Percentiles rank a stretch among this genome's conserved stretches.
These are phyloP conservation scores for Teleopsis dalmanni DNA, from an alignment of 1,140 invertebrate species.

Conservation along the genomic window DNA sequence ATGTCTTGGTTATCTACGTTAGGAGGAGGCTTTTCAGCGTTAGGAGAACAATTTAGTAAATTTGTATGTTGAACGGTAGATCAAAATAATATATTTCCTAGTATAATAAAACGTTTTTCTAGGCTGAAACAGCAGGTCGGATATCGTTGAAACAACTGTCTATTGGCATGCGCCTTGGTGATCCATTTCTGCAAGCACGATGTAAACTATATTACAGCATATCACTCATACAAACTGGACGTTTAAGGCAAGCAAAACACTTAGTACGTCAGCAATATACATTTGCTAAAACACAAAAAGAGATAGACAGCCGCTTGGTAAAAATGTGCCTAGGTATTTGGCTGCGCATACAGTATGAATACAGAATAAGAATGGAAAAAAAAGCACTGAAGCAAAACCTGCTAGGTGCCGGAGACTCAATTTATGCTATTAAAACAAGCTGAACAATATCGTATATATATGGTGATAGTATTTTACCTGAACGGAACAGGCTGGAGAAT, in stretches of 20 bases:
- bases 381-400: neutral
- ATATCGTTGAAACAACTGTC: conserved; percentile 77
- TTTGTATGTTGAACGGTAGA: conserved; percentile 58
- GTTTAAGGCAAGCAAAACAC: conserved; percentile 54
- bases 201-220: conserved; percentile 81
- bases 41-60: conserved; percentile 74
- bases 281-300: conserved; percentile 45
- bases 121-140: conserved; percentile 79
- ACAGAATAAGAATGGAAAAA: conserved; percentile 14
- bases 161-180: conserved; percentile 69
- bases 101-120: conserved; percentile 20
- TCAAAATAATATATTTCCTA: neutral
- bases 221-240: conserved; percentile 74
- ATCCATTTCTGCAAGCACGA: conserved; percentile 67
- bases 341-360: conserved; percentile 65
- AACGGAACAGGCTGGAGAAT: too few relatives aligned
- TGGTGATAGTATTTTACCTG: too few relatives aligned
- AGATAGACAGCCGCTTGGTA: conserved; percentile 54
- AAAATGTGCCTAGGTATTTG: conserved; percentile 81
- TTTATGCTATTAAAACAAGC: too few relatives aligned
- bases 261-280: conserved; percentile 60
- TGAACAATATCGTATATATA: too few relatives aligned
- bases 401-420: too few relatives aligned
- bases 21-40: conserved; percentile 86
- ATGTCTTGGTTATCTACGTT: conserved; percentile 95